Evolutionary conservation across 2,797 vertebrate genomes (phyloP).

Genomic region (Champsocephalus gunnari): DNA sequence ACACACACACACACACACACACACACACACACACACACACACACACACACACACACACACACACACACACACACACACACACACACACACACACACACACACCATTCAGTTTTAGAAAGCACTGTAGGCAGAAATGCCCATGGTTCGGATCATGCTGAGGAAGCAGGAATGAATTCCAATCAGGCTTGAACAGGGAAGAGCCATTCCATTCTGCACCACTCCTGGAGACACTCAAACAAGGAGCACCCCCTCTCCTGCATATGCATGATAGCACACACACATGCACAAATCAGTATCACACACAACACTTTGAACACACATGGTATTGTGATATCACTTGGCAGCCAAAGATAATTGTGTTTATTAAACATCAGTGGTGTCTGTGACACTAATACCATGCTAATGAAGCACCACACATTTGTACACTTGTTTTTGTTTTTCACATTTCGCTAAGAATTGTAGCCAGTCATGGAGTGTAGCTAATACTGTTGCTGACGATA

Average conservation of each 20-base stretch:
- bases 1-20: neutral
- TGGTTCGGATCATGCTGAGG: conserved; percentile 80
- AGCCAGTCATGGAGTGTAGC: conserved; percentile 32
- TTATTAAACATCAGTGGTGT: conserved; percentile 56
- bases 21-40: conserved; percentile 9
- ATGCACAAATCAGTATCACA: neutral
- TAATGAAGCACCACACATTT: conserved; percentile 67
- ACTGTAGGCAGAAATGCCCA: conserved; percentile 67
- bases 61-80: conserved; percentile 10
- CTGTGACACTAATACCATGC: conserved; percentile 67
- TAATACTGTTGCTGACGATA: conserved; percentile 50
- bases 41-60: neutral
- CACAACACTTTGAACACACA: conserved; percentile 16
- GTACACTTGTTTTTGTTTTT: conserved; percentile 62
- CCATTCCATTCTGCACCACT: conserved; percentile 74
- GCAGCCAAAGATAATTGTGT: conserved; percentile 50
- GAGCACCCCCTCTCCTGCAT: conserved; percentile 36
- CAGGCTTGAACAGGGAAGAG: conserved; percentile 73
- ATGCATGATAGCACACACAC: conserved; percentile 26
- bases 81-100: conserved; percentile 14
- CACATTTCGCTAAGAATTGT: conserved; percentile 41
- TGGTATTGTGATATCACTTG: conserved; percentile 41
- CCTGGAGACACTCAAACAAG: conserved; percentile 67
- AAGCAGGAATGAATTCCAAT: conserved; percentile 87
- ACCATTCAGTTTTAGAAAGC: conserved; percentile 66